A percentile compares a stretch with the other conserved stretches of the same genome.
Conservation (phyloP, 2,797 vertebrate species). For the Coregonus ussuriensis region DNA sequence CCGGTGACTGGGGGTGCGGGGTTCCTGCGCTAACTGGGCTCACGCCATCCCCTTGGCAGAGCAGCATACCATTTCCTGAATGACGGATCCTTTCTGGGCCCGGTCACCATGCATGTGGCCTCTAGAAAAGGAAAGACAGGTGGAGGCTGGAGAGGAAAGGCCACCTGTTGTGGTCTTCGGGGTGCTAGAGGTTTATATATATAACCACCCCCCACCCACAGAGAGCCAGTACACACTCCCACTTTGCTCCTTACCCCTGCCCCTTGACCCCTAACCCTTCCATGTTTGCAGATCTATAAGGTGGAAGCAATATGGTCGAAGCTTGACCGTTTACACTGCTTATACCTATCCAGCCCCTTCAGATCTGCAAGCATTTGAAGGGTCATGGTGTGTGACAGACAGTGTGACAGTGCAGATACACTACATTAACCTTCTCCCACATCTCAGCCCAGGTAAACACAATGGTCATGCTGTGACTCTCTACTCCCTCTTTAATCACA, state of each 20-base stretch:
- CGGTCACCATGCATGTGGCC: conserved; percentile 52
- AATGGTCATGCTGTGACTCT: background rate
- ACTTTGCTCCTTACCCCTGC: no score
- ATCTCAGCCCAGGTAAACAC: background rate
- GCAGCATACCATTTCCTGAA: conserved; percentile 77
- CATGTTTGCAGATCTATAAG: background rate
- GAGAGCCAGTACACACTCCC: background rate
- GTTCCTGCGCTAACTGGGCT: background rate
- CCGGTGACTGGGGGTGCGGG: conserved; percentile 73
- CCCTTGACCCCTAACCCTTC: background rate
- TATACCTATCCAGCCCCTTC: background rate
- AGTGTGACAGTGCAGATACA: background rate
- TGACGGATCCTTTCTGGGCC: conserved; percentile 83
- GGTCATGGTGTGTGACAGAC: background rate
- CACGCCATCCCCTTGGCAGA: conserved; percentile 60
- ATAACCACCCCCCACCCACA: conserved; percentile 33
- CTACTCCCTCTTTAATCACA: background rate
- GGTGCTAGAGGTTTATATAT: conserved; percentile 63
- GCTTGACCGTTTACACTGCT: background rate
- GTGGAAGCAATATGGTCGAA: background rate
- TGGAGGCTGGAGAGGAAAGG: conserved; percentile 59
- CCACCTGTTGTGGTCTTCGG: conserved; percentile 67
- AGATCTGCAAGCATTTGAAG: background rate
- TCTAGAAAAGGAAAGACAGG: conserved; percentile 75
- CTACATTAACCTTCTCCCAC: background rate